Conservation (phyloP, 2,797 vertebrate genomes). For the Enteromius trimaculatus region DNA sequence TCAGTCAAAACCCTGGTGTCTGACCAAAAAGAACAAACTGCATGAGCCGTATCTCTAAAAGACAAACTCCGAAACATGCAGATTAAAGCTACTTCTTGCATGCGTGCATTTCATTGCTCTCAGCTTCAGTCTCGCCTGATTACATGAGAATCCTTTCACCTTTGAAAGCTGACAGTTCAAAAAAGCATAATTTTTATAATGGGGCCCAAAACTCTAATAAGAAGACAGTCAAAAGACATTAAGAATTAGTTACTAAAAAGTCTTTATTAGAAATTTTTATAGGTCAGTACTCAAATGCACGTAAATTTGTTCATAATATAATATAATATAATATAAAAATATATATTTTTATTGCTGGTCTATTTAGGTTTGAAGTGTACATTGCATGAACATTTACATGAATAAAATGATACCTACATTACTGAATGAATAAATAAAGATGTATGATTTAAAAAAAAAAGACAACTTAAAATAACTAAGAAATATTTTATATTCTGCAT, state of each 20-base stretch:
- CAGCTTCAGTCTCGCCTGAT: background rate
- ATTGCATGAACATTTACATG: background rate
- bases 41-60: background rate
- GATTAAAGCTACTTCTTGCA: background rate
- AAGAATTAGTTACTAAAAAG: background rate
- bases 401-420: no score
- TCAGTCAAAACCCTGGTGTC: constrained; percentile 36
- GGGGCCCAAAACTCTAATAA: background rate
- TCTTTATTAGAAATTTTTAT: background rate
- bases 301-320: background rate
- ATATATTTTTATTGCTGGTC: background rate
- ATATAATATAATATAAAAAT: no score
- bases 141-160: background rate
- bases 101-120: background rate
- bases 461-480: no score
- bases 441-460: background rate
- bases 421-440: background rate
- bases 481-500: no score
- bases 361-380: background rate
- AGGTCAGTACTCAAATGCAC: background rate
- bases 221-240: no score
- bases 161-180: background rate
- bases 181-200: background rate
- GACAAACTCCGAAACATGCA: background rate
- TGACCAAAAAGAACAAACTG: constrained; percentile 30